Percentiles rank a stretch among this genome's conserved stretches.
Evolutionary conservation across 1,140 invertebrate species (phyloP).

Genomic region (Meloidogyne hapla): DNA sequence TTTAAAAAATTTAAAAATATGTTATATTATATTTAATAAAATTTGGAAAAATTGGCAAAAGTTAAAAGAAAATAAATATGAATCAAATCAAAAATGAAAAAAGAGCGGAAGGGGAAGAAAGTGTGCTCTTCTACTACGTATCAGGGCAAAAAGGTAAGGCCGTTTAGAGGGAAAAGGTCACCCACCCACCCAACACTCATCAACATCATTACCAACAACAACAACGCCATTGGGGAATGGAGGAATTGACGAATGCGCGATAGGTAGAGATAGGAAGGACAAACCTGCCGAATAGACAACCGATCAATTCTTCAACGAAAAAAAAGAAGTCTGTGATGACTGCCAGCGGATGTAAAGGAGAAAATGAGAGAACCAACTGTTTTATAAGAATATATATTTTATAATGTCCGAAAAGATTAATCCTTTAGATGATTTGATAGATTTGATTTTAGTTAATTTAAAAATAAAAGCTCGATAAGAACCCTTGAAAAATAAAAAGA

Average conservation of each 20-base stretch:
- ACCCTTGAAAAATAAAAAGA: not conserved
- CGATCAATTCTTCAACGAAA: not conserved
- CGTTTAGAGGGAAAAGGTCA: not conserved
- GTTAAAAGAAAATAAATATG: not conserved
- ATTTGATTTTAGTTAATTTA: not conserved
- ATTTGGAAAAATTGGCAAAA: not conserved
- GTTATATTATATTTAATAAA: not conserved
- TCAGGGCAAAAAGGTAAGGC: constrained; percentile 1
- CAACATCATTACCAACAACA: not conserved
- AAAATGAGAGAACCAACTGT: not conserved
- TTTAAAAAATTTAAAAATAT: no score
- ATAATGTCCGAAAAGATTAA: constrained; percentile 4
- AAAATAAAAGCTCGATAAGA: not conserved
- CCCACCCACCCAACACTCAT: not conserved
- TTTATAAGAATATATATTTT: not conserved
- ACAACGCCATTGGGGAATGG: not conserved
- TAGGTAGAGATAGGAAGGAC: constrained; percentile 11
- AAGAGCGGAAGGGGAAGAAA: not conserved
- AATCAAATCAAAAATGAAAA: not conserved
- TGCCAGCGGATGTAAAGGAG: not conserved
- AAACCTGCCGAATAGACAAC: not conserved
- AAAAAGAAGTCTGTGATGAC: not conserved
- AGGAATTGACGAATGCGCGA: constrained; percentile 6
- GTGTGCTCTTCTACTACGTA: not conserved
- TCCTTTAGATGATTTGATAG: not conserved